Evolutionary conservation across 2,888 invertebrate species (phyloP).

Genomic region (Linnaemya vulpina): DNA sequence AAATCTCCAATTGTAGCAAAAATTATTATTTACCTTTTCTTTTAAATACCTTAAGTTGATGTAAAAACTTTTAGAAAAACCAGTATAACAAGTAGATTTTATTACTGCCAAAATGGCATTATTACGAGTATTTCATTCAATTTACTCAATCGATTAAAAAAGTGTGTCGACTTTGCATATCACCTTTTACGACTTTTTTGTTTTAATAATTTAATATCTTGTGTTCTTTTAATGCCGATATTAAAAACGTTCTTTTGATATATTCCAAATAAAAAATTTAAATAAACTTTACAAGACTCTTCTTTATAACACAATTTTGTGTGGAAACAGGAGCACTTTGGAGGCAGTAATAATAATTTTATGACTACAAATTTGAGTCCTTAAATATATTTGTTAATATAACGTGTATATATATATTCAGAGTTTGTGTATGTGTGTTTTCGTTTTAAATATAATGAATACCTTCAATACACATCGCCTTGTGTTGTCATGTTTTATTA

Average conservation of each 20-base stretch:
- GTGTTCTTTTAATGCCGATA: conserved; percentile 10
- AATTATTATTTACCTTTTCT: no score
- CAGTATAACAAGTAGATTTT: not conserved
- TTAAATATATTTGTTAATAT: no score
- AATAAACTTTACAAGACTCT: not conserved
- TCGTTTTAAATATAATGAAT: no score
- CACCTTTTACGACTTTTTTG: conserved; percentile 25
- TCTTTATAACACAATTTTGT: not conserved
- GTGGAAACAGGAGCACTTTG: conserved; percentile 8
- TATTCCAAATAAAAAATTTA: not conserved
- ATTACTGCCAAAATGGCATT: no score
- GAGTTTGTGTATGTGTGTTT: no score
- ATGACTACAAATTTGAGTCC: no score
- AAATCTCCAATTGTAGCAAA: no score
- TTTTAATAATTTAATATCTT: conserved; percentile 5
- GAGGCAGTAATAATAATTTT: not conserved
- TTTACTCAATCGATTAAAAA: not conserved
- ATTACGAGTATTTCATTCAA: not conserved
- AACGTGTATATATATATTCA: no score
- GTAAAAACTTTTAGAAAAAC: not conserved
- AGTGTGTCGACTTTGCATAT: conserved; percentile 8
- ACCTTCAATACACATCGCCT: no score
- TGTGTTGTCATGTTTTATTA: no score
- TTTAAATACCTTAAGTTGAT: no score
- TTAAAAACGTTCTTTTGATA: not conserved